Evolutionary conservation across 2,797 vertebrate genomes (phyloP).

Genomic region (Neomorphus geoffroyi): DNA sequence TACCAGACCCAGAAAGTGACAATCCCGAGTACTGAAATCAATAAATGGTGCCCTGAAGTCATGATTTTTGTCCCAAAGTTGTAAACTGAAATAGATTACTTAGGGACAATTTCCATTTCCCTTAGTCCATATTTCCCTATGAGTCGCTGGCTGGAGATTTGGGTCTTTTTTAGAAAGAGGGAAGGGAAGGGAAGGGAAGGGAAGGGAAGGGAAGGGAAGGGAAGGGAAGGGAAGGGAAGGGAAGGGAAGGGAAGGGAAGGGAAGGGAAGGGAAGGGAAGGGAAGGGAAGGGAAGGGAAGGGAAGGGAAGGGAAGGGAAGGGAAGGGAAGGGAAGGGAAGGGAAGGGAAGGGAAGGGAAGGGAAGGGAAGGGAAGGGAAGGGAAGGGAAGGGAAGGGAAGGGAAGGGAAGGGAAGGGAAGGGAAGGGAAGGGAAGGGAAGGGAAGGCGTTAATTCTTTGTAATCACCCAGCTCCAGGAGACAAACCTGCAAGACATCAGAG

Average conservation of each 20-base stretch:
- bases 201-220: not conserved
- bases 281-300: not conserved
- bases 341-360: no score
- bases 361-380: no score
- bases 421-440: not conserved
- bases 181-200: no score
- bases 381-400: no score
- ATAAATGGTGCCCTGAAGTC: not conserved
- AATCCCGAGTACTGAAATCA: not conserved
- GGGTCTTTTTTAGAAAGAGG: not conserved
- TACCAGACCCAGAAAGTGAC: not conserved
- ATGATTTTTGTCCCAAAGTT: not conserved
- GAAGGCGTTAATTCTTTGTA: constrained; percentile 33
- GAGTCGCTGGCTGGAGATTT: not conserved
- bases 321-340: not conserved
- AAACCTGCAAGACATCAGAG: not conserved
- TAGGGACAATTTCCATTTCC: not conserved
- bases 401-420: no score
- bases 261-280: not conserved
- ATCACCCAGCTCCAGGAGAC: constrained; percentile 3
- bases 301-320: not conserved
- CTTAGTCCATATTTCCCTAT: not conserved
- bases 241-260: not conserved
- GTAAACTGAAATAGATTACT: not conserved
- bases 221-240: not conserved